These are phyloP conservation scores for Cylloceria caligata DNA, from an alignment of 2,888 invertebrate species.

Conservation along the genomic window DNA sequence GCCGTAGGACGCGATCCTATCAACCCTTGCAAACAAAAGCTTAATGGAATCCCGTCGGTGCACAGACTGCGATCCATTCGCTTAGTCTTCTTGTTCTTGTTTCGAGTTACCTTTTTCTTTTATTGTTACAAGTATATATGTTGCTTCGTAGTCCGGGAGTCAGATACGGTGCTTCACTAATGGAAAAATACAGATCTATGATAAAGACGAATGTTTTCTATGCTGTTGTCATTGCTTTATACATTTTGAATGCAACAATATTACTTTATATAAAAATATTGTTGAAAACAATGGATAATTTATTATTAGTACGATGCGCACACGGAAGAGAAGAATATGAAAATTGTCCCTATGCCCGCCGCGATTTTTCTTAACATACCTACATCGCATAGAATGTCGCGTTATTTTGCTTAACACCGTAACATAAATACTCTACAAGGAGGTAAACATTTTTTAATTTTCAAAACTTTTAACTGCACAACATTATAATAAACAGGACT, in stretches of 20 bases:
- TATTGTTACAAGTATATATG: background rate
- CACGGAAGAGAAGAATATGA: no score
- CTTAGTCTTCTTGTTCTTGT: constrained; percentile 42
- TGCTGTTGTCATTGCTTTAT: background rate
- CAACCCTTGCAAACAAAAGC: constrained; percentile 56
- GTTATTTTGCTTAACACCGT: no score
- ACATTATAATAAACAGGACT: no score
- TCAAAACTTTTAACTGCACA: no score
- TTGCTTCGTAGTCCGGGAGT: background rate
- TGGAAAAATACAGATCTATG: background rate
- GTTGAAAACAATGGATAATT: no score
- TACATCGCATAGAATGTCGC: no score
- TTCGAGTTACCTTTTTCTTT: background rate
- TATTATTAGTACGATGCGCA: no score
- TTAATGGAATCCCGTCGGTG: constrained; percentile 35
- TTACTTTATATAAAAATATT: no score
- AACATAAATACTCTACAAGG: no score
- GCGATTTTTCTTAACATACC: no score
- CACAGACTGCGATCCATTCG: constrained; percentile 31
- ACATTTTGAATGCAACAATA: background rate
- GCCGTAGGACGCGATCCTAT: constrained; percentile 45
- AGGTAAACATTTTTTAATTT: no score
- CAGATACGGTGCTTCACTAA: constrained; percentile 1
- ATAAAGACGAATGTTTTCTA: background rate
- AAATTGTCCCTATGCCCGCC: no score